Conservation (phyloP, 2,797 vertebrate species). For the Cyprinella venusta region DNA sequence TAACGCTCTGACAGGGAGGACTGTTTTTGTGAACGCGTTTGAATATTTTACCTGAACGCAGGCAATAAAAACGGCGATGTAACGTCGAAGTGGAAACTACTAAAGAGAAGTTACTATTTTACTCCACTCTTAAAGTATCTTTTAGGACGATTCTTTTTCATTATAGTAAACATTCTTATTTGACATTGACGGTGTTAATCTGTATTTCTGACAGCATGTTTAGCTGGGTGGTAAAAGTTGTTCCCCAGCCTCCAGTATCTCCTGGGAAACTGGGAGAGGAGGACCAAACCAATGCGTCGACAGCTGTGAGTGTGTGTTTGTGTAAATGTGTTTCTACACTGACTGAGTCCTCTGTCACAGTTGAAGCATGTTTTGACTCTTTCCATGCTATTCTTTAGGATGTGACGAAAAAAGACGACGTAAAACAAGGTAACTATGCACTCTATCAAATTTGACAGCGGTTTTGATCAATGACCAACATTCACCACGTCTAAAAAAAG, state of each 20-base stretch:
- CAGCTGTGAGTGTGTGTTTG: constrained; percentile 47
- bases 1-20: background rate
- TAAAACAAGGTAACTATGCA: constrained; percentile 56
- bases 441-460: background rate
- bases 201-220: constrained; percentile 64
- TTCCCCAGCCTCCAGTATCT: constrained; percentile 66
- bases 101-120: background rate
- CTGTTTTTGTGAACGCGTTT: background rate
- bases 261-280: constrained; percentile 57
- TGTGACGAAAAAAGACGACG: constrained; percentile 52
- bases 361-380: constrained; percentile 16
- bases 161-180: background rate
- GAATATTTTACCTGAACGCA: background rate
- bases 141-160: background rate
- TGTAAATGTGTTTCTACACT: constrained; percentile 28
- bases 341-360: constrained; percentile 10
- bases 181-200: constrained; percentile 7
- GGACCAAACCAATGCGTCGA: constrained; percentile 41
- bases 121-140: background rate
- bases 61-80: background rate
- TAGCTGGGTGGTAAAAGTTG: constrained; percentile 70
- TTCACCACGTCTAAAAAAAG: too few relatives aligned
- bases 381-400: constrained; percentile 46
- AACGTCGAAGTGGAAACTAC: background rate
- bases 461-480: background rate